Evolutionary conservation across 2,113 vertebrate species (phyloP).

Genomic region (Alaudala cheleensis): DNA sequence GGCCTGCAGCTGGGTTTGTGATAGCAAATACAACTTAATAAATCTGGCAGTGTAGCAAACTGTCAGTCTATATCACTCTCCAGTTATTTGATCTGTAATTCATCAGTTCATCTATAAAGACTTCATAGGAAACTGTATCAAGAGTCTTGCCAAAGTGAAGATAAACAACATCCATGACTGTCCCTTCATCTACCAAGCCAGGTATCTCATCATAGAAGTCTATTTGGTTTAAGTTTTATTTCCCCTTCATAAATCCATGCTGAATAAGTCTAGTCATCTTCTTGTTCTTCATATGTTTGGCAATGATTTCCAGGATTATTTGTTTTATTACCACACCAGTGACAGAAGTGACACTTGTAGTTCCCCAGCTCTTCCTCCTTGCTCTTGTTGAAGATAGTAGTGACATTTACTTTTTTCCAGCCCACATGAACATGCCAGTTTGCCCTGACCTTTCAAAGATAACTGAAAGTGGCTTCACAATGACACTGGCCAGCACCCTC

Average conservation of each 20-base stretch:
- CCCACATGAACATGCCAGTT: background rate
- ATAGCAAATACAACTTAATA: background rate
- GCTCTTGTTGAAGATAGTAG: background rate
- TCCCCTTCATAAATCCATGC: background rate
- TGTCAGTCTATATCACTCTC: background rate
- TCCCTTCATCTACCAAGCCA: background rate
- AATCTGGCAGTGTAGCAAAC: background rate
- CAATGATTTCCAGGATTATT: background rate
- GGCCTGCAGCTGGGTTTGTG: background rate
- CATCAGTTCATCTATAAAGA: background rate
- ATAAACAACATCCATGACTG: background rate
- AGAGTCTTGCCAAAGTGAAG: background rate
- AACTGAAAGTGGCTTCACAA: background rate
- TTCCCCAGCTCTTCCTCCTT: background rate
- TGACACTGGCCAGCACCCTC: background rate
- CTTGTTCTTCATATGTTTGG: background rate
- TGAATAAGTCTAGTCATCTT: background rate
- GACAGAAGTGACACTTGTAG: background rate
- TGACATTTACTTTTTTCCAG: background rate
- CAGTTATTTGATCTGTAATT: background rate
- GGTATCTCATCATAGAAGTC: background rate
- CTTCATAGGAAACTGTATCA: background rate
- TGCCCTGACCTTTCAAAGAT: background rate
- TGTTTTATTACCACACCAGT: background rate
- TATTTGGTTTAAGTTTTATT: background rate